phyloP scores from a whole-genome alignment of 2,888 invertebrate genomes.

The Hanleya hanleyi region DNA sequence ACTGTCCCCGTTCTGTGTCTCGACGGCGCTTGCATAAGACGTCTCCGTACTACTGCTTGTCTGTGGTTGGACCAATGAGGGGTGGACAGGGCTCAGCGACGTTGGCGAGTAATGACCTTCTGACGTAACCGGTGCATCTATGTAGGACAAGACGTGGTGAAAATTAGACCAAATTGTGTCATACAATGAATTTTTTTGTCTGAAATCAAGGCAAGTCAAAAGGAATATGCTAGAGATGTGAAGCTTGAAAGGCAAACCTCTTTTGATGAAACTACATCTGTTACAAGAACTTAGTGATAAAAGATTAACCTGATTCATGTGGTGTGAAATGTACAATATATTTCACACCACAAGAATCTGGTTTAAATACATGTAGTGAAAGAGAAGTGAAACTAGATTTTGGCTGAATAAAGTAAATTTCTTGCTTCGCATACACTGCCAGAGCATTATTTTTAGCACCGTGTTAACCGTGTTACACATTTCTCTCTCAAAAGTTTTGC shows the following conservation, averaged over 20 bases:
- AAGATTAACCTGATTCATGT: background rate
- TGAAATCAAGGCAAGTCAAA: too few relatives aligned
- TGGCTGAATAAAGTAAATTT: too few relatives aligned
- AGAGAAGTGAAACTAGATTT: background rate
- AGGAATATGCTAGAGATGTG: too few relatives aligned
- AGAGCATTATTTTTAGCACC: too few relatives aligned
- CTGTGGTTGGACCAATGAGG: constrained; percentile 28
- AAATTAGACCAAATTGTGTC: too few relatives aligned
- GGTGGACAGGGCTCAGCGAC: constrained; percentile 34
- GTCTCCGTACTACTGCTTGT: constrained; percentile 38
- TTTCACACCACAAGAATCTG: background rate
- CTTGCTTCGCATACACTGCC: too few relatives aligned
- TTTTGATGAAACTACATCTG: too few relatives aligned
- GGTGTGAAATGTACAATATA: background rate
- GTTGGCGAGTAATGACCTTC: constrained; percentile 22
- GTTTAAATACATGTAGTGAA: background rate
- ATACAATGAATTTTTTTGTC: too few relatives aligned
- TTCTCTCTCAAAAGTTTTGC: too few relatives aligned
- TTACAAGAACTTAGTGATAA: too few relatives aligned
- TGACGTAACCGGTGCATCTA: constrained; percentile 14
- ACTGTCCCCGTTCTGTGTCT: constrained; percentile 19
- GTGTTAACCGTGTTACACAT: too few relatives aligned
- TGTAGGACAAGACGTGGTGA: background rate
- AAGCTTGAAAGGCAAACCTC: too few relatives aligned
- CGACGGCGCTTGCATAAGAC: constrained; percentile 39